Conservation (phyloP, 2,888 invertebrate genomes). For the Pardosa pseudoannulata region DNA sequence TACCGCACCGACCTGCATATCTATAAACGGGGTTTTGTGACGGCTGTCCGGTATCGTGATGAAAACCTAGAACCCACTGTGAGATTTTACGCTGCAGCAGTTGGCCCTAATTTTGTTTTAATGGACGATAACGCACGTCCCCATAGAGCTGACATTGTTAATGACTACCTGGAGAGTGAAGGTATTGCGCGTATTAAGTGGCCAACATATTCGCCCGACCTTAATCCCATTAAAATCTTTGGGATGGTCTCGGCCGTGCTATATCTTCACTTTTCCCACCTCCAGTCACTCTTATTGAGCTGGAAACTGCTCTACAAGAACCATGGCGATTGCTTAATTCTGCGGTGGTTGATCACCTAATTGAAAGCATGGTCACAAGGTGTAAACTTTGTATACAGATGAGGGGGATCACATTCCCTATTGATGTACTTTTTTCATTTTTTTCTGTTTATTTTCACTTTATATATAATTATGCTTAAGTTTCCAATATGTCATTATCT, state of each 20-base stretch:
- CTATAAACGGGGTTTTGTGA: not conserved
- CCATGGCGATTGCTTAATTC: not conserved
- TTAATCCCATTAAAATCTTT: not conserved
- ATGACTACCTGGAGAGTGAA: not conserved
- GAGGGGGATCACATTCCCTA: not conserved
- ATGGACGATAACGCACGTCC: not conserved
- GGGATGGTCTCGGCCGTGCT: too few species aligned
- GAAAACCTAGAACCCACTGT: not conserved
- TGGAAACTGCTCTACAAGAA: too few species aligned
- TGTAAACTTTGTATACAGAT: not conserved
- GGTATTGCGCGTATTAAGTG: slow-evolving; percentile 7
- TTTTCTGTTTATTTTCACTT: too few species aligned
- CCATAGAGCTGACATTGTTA: not conserved
- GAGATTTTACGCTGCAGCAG: not conserved
- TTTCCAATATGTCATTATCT: too few species aligned
- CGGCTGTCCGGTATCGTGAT: not conserved
- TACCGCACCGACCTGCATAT: not conserved
- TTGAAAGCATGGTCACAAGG: not conserved
- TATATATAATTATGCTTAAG: too few species aligned
- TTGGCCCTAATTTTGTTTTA: not conserved
- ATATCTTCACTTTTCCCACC: too few species aligned
- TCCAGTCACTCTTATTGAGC: too few species aligned
- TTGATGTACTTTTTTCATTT: too few species aligned
- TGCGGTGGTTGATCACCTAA: not conserved
- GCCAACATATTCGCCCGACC: not conserved